A percentile compares a stretch with the other conserved stretches of the same genome.
phyloP scores from a whole-genome alignment of 1,140 invertebrate species.

The Atta colombica region DNA sequence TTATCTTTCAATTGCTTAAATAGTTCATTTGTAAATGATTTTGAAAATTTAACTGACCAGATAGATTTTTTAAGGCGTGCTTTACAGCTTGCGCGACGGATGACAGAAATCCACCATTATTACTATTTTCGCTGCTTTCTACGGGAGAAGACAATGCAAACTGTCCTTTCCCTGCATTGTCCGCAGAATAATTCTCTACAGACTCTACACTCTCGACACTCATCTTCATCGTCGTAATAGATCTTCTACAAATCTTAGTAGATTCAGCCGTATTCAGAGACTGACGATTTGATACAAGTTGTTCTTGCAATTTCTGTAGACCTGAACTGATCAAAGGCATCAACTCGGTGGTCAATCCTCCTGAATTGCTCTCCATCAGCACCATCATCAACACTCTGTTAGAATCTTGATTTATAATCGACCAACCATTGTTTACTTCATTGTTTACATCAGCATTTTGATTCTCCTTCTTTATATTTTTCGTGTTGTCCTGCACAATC shows the following conservation, averaged over 20 bases:
- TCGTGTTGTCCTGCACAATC: not conserved
- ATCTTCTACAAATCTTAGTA: conserved; percentile 1
- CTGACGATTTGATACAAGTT: conserved; percentile 15
- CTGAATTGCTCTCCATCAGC: conserved; percentile 73
- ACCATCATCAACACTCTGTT: conserved; percentile 81
- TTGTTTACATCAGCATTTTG: not conserved
- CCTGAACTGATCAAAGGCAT: conserved; percentile 79
- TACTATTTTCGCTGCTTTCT: conserved; percentile 10
- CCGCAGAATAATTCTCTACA: conserved; percentile 37
- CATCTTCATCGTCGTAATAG: conserved; percentile 64
- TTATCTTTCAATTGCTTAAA: not conserved
- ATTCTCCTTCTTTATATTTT: conserved; percentile 41
- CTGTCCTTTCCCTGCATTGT: not conserved
- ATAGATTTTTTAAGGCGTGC: conserved; percentile 78
- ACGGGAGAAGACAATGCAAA: not conserved
- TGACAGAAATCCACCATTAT: conserved; percentile 75
- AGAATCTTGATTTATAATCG: conserved; percentile 17
- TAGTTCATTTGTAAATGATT: not conserved
- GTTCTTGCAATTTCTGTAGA: conserved; percentile 78
- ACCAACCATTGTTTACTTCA: not conserved
- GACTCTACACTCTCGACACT: conserved; percentile 36
- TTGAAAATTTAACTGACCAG: conserved; percentile 70
- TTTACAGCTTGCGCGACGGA: conserved; percentile 78
- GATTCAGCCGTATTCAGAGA: not conserved
- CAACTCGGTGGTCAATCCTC: conserved; percentile 67